Evolutionary conservation across 2,888 invertebrate species (phyloP), one percentile per base, ranked within the genome.

Genomic region (Lydus trimaculatus): DNA sequence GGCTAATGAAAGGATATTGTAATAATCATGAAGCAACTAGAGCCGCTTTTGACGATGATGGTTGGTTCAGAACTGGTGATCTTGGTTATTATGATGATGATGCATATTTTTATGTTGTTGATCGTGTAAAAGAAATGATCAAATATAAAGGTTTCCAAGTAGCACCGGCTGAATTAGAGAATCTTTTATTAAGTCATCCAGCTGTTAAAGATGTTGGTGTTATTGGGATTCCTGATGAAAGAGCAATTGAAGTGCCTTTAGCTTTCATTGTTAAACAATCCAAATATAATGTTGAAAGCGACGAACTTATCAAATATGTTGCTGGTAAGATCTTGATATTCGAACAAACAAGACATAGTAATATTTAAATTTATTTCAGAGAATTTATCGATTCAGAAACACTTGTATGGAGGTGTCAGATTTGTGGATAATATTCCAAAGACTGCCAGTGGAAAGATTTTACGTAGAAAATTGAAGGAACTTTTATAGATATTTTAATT

Each of bases 111-210:
- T 94, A 89, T 79, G 90, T 96, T 72, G 92, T 94, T 0, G 95
- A 95, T 82, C 87, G 96, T 71, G 85, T 95, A 23, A 96, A 96
- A 82, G 95, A 96, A 80, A 89, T 96, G 33, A 95, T 96, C 79
- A 96, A 96, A 83, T 94, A 93, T 80, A 95, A 95, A 83, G 95
- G 92, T 39, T 92, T 90, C 77, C 91, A 93, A 88, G 92, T 93
- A 72, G 94, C 96, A 0, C 96, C 96, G 3, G 95, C 95, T 0
- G 96, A 96, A 85, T 84, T 96, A 36, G 96, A 96, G 84, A 90
- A 90, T 28, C 80, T 95, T 63, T 83, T 96, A 56, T 85, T 94
- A 62, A 90, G 90, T 48, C 90, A 93, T 85, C 86, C 88, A 0
- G 89, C 88, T 63, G 89, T 96, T 60, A 89, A 89, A 66, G 95